Evolutionary conservation across 1,140 invertebrate species (phyloP), one percentile per base, ranked within the genome.

Genomic region (Linepithema humile): DNA sequence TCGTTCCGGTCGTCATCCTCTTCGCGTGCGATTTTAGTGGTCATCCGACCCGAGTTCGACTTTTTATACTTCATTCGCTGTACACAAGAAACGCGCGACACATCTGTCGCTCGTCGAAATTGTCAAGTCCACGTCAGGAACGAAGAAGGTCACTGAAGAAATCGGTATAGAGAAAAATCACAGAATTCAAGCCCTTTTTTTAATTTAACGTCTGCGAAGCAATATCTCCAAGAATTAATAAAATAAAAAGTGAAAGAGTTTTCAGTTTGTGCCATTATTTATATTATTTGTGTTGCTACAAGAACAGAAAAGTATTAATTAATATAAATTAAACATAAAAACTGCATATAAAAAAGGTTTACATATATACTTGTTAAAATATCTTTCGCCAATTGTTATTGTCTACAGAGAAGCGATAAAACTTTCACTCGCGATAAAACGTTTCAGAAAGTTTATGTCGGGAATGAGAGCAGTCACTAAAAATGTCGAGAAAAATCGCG

Each of bases 21-120:
- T 48, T 35, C 59, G 20, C 23, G 20, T 15, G 15, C 26, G 48
- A 70, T 70, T 70, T 59, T 43, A 12, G 35, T 23, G 23, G n/a
- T 7, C 15, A 35, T 80, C 35, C 3, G 48, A 78, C 45, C 43
- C 17, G 1, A 23, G 17, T 29, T 40, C 12, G 35, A 38, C 35
- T 80, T 70, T 80, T 70, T 70, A 62, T 23, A 40, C 35, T 70
- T 80, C 48, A 48, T 32, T 40, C 38, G 23, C 75, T 29, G 38
- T 32, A 10, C 48, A 29, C n/a, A 80, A 80, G 50, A 80, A 80
- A 80, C 48, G 20, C 35, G 35, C 45, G 35, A 40, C 32, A 78
- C 62, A 78, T 78, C 75, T 69, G 75, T 70, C 75, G 35, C 50
- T 69, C 26, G 48, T 70, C 48, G 75, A 80, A 80, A 80, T 80